A percentile compares a stretch with the other conserved stretches of the same genome.
phyloP scores from a whole-genome alignment of 2,797 vertebrate species.

The Sphenodon punctatus region DNA sequence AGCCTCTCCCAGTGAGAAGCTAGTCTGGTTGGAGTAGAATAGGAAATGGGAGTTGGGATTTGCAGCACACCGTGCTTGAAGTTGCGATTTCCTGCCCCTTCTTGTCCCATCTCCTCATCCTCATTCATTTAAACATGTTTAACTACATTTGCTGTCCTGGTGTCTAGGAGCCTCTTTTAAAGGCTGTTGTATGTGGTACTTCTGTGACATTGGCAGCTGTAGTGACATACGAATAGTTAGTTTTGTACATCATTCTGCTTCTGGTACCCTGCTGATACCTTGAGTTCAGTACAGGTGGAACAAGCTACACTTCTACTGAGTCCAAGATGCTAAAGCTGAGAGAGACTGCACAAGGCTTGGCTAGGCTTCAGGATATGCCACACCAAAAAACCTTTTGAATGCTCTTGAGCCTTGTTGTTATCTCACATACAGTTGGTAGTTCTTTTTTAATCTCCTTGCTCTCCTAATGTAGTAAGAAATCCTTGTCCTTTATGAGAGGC shows the following conservation, averaged over 20 bases:
- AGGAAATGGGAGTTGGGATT: background rate
- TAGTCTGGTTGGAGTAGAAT: background rate
- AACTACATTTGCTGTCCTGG: background rate
- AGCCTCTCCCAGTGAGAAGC: background rate
- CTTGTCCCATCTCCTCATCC: background rate
- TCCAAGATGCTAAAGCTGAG: too few species aligned
- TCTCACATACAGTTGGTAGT: too few species aligned
- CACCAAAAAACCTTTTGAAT: too few species aligned
- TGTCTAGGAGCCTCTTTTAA: background rate
- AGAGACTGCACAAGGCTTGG: too few species aligned
- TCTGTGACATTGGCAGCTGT: background rate
- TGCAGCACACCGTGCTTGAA: background rate
- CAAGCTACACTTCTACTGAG: too few species aligned
- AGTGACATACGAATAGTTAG: background rate
- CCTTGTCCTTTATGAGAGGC: background rate
- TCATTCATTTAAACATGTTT: background rate
- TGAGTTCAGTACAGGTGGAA: too few species aligned
- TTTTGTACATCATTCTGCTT: background rate
- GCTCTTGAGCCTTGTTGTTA: too few species aligned
- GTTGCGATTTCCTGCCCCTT: background rate
- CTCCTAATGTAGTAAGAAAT: background rate
- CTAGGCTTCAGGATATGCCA: too few species aligned
- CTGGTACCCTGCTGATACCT: background rate
- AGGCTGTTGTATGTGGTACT: background rate
- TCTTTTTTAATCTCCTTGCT: rapidly evolving